Evolutionary conservation across 1,140 invertebrate species (phyloP).

Genomic region (Bradysia coprophila): DNA sequence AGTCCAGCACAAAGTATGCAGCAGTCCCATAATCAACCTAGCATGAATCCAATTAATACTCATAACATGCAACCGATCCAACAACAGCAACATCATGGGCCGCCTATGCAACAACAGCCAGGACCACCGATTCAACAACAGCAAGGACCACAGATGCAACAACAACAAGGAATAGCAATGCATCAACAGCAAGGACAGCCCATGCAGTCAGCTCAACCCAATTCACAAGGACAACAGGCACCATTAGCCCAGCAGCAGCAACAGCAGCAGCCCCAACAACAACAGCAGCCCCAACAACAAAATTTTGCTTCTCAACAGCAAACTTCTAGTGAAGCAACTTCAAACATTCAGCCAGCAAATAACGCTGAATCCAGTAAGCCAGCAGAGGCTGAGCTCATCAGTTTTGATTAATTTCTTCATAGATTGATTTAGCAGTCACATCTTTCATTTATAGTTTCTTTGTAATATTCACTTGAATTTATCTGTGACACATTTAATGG

Average conservation of each 20-base stretch:
- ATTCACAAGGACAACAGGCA: slow-evolving; percentile 6
- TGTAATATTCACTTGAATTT: too few species aligned
- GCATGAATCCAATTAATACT: slow-evolving; percentile 1
- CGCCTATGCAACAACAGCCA: slow-evolving; percentile 18
- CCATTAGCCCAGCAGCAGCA: slow-evolving; percentile 4
- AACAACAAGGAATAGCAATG: slow-evolving; percentile 22
- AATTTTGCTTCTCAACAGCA: slow-evolving; percentile 10
- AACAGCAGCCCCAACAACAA: slow-evolving; percentile 16
- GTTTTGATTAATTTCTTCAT: slow-evolving; percentile 56
- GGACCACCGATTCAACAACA: slow-evolving; percentile 22
- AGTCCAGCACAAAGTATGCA: background rate
- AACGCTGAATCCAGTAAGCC: slow-evolving; percentile 20
- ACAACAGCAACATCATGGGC: slow-evolving; percentile 5
- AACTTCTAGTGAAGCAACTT: slow-evolving; percentile 13
- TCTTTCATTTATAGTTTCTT: too few species aligned
- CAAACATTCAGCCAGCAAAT: slow-evolving; percentile 21
- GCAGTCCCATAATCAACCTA: slow-evolving; percentile 1
- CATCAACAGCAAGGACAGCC: slow-evolving; percentile 16
- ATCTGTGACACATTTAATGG: too few species aligned
- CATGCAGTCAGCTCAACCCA: slow-evolving; percentile 8
- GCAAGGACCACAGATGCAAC: slow-evolving; percentile 14
- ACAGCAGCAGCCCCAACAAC: slow-evolving; percentile 17
- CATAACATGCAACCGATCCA: slow-evolving; percentile 7
- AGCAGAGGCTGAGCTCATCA: slow-evolving; percentile 47
- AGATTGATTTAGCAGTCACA: too few species aligned